Conservation (phyloP, 2,113 vertebrate genomes). For the Elanoides forficatus region DNA sequence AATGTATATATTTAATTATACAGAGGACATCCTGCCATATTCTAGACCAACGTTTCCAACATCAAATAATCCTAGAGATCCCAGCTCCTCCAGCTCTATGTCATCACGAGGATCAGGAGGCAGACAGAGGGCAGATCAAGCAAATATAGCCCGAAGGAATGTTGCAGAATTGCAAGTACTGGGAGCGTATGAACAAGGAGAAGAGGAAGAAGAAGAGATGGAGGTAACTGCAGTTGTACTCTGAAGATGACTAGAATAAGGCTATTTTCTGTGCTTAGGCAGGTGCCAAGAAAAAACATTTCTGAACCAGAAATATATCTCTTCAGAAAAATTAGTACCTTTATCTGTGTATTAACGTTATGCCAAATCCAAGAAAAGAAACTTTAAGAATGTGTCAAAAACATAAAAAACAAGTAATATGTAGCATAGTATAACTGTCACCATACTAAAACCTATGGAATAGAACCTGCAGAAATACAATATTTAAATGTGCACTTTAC, state of each 20-base stretch:
- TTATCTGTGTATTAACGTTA: background rate
- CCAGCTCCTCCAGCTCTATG: slow-evolving; percentile 97
- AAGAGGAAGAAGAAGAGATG: slow-evolving; percentile 88
- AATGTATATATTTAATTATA: slow-evolving; percentile 35
- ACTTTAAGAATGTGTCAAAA: background rate
- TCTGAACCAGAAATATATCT: background rate
- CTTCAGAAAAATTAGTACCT: background rate
- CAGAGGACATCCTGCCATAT: slow-evolving; percentile 95
- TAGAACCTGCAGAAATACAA: background rate
- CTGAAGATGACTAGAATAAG: background rate
- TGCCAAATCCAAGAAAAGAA: background rate
- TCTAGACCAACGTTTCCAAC: slow-evolving; percentile 95
- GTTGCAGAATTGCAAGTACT: slow-evolving; percentile 87
- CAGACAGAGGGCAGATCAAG: slow-evolving; percentile 87
- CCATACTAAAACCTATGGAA: background rate
- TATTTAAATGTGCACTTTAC: background rate
- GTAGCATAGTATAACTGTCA: background rate
- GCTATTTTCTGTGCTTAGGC: background rate
- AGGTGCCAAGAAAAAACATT: background rate
- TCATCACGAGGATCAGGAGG: slow-evolving; percentile 95
- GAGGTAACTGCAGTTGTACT: slow-evolving; percentile 77
- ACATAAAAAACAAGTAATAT: background rate
- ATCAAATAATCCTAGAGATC: slow-evolving; percentile 92
- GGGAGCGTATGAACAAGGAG: slow-evolving; percentile 85
- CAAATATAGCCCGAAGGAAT: slow-evolving; percentile 83